These are phyloP conservation scores for Scaptomyza cyrtandrae DNA, from an alignment of 2,888 invertebrate species.

Conservation along the genomic window DNA sequence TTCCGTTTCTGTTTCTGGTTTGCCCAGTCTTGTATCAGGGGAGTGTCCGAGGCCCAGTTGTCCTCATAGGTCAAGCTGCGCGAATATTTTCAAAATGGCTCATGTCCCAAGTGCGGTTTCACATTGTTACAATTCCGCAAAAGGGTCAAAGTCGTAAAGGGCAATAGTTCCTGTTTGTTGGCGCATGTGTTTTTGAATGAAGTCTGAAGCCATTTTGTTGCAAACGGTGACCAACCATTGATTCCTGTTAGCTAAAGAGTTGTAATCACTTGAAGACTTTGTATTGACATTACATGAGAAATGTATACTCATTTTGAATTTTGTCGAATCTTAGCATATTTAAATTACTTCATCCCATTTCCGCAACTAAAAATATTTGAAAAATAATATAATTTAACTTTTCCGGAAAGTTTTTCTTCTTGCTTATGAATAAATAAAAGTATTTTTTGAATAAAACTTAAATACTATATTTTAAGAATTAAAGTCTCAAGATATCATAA, in stretches of 20 bases:
- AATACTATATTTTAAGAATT: no score
- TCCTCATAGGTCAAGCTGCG: conserved; percentile 62
- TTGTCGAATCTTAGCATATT: no score
- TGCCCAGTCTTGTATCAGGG: conserved; percentile 49
- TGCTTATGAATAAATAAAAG: background rate
- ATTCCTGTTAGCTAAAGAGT: background rate
- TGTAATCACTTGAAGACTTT: background rate
- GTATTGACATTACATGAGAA: background rate
- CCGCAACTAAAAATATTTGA: no score
- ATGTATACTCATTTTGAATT: no score
- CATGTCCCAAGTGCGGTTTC: conserved; percentile 41
- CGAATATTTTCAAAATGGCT: conserved; percentile 68
- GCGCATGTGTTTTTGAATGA: conserved; percentile 57
- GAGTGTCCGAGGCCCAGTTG: conserved; percentile 57
- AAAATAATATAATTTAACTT: no score
- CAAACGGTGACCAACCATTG: conserved; percentile 39
- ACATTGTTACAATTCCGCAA: conserved; percentile 51
- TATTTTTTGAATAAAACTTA: no score
- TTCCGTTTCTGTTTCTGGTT: conserved; percentile 41
- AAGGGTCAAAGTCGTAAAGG: conserved; percentile 63
- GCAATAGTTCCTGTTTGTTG: conserved; percentile 51
- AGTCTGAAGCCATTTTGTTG: conserved; percentile 59
- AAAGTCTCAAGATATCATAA: no score
- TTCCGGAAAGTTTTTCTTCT: background rate
- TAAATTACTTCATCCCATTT: no score